Evolutionary conservation across 2,888 invertebrate genomes (phyloP), one percentile per base, ranked within the genome.

Genomic region (Plagiodera versicolora): DNA sequence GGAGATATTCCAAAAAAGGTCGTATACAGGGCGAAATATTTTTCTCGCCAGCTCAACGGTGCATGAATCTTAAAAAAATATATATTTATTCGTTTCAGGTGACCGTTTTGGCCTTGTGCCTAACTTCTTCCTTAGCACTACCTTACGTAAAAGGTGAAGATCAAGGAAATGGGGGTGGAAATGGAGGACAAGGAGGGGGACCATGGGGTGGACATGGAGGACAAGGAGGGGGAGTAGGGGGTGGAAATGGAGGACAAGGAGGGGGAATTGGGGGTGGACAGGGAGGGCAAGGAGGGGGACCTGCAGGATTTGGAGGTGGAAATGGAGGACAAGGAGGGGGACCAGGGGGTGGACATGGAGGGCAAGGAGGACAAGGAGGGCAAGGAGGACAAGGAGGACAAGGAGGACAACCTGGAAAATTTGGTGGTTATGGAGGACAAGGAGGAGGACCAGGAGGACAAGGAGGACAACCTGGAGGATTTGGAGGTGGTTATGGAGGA

Each of bases 71-170:
- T n/a, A n/a, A n/a, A n/a, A n/a, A n/a, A n/a, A 28, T 44, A 44
- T 3, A 44, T 44, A 6, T 5, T 14, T 44, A 16, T 44, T 45
- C 11, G 11, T 45, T 45, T 18, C 46, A 46, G 46, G 17, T 46
- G 1, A 11, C 46, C 11, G 14, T 46, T n/a, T 46, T 46, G 46
- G 46, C 46, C 18, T 46, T 46, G 46, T 11, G 65, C 49, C 61
- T 63, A 52, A 65, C 59, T 60, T 67, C 61, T 4, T 11, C 52
- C n/a, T 2, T 39, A 52, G 52, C 19, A 35, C 35, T 14, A 3
- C 52, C 52, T 14, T 39, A 52, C n/a, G 51, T 18, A 51, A 5
- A 11, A 30, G 51, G 51, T 16, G 51, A 19, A 2, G 16, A 18
- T 3, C n/a, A 32, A 16, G 18, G 18, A 51, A 14, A 19, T 9